Base-by-base conservation (phyloP, 2,113 vertebrate genomes). In the Sapajus apella region DNA sequence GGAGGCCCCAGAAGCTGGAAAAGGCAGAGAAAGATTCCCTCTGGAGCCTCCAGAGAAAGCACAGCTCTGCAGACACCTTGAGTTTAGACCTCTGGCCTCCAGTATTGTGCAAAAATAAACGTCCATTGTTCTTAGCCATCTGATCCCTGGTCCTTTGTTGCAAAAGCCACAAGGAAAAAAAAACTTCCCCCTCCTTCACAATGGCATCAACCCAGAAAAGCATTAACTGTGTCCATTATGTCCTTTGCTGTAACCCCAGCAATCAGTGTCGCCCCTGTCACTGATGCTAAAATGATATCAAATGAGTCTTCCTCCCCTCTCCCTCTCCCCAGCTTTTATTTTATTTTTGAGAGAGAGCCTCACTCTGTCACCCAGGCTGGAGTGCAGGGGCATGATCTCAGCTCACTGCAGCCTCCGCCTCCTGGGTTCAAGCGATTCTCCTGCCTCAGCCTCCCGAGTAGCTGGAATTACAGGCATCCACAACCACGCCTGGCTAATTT, bases 21-120 rank as follows among this genome's bases (percentile, higher is more conserved):
- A 32, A 50, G 11, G 70, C 77, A 18, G 8, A 40, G 40, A 52
- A 13, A 0, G 5, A 32, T 20, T 50, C 37, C 68, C 9, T 64
- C 37, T 25, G 12, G 10, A 12, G 35, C 45, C 68, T 56, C 70
- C 55, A 13, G 55, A 17, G 27, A 47, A n/a, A 61, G 58, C 18
- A 0, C 1, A 0, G 56, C 2, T 11, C 55, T 52, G 37, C 70
- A 27, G 18, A 68, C 8, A 12, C n/a, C 47, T 56, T 40, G 40
- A 30, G 50, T 27, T 55, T n/a, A 30, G 52, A 13, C 17, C 11
- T 50, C 77, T 50, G 20, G 25, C 7, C 80, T 43, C 45, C 2
- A 1, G 50, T 2, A 8, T 50, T 0, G 0, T 1, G 50, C 35
- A 23, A 37, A 2, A 13, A 64, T 3, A 9, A 21, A 35, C 25